Conservation (phyloP, 2,113 vertebrate genomes). For the Harpagus bidentatus region DNA sequence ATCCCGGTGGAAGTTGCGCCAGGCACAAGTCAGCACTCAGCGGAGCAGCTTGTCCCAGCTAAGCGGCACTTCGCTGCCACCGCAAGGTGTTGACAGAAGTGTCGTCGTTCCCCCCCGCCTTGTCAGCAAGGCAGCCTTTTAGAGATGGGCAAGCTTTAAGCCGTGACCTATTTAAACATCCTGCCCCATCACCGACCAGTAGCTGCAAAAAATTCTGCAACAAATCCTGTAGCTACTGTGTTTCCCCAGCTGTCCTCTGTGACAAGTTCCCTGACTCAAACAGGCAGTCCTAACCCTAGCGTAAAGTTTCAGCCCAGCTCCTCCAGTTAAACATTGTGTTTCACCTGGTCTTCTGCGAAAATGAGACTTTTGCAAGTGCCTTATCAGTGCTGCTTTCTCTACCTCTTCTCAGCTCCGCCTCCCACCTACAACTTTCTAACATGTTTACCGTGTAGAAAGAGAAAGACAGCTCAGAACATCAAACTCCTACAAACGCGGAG, state of each 20-base stretch:
- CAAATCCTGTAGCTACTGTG: neutral
- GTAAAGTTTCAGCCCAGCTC: neutral
- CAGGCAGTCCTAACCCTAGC: neutral
- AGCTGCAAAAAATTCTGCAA: neutral
- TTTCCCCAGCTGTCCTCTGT: neutral
- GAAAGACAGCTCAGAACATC: constrained; percentile 28
- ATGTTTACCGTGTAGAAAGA: neutral
- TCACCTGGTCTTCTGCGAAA: neutral
- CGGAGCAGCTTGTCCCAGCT: neutral
- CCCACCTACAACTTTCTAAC: neutral
- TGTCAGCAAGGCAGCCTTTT: neutral
- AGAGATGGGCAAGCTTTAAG: neutral
- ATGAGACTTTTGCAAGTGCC: neutral
- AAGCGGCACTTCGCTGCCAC: neutral
- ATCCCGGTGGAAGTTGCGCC: neutral
- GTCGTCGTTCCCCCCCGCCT: neutral
- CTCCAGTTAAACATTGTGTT: neutral
- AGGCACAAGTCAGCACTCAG: neutral
- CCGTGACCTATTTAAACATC: neutral
- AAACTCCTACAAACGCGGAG: neutral
- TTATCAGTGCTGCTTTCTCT: neutral
- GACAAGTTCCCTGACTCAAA: neutral
- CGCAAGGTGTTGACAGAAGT: neutral
- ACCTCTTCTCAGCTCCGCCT: neutral
- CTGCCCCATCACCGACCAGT: neutral